Percentiles rank a stretch among this genome's conserved stretches.
phyloP scores from a whole-genome alignment of 2,113 vertebrate species.

The Bubo scandiacus region DNA sequence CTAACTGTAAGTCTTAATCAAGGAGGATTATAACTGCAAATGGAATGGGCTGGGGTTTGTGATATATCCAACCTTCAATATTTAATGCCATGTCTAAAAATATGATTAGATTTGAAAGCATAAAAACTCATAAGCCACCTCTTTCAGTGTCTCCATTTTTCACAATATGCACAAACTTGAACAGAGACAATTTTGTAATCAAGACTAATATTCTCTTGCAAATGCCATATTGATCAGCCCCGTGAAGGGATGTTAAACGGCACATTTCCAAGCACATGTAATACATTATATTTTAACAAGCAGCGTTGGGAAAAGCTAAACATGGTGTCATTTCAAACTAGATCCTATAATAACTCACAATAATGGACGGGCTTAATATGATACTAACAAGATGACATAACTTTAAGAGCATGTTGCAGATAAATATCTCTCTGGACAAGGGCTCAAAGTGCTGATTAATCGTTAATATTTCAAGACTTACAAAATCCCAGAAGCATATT shows the following conservation, averaged over 20 bases:
- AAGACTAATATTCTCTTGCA: background rate
- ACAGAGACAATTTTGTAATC: background rate
- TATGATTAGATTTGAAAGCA: background rate
- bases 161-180: background rate
- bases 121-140: background rate
- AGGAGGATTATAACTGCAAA: slow-evolving; percentile 14
- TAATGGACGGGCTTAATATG: background rate
- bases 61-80: background rate
- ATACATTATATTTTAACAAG: background rate
- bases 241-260: background rate
- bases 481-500: background rate
- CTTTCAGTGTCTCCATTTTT: background rate
- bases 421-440: background rate
- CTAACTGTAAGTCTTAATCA: slow-evolving; percentile 18
- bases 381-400: background rate
- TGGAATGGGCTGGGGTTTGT: background rate
- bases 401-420: background rate
- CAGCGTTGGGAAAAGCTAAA: background rate
- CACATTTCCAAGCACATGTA: background rate
- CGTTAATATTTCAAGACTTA: background rate
- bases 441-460: background rate
- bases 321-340: background rate
- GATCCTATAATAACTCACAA: background rate
- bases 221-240: background rate
- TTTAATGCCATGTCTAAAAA: slow-evolving; percentile 16